Evolutionary conservation across 2,888 invertebrate species (phyloP).

Genomic region (Autographa gamma): DNA sequence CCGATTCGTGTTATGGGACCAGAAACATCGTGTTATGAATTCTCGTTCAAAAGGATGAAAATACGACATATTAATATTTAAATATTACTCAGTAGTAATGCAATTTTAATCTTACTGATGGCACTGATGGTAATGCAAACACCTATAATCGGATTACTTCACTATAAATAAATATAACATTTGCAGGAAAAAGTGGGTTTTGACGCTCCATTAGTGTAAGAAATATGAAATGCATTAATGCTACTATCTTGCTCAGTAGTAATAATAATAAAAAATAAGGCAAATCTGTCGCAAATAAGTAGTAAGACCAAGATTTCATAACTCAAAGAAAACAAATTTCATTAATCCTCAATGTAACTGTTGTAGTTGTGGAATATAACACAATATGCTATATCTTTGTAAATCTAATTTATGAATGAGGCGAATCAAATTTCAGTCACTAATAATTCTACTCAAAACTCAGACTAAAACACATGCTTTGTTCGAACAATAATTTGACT

Average conservation of each 20-base stretch:
- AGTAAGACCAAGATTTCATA: slow-evolving; percentile 27
- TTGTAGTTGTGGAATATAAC: background rate
- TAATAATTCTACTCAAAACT: slow-evolving; percentile 23
- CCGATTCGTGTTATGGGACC: background rate
- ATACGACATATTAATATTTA: too few relatives aligned
- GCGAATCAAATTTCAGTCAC: slow-evolving; percentile 2
- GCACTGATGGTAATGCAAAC: slow-evolving; percentile 32
- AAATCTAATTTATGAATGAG: slow-evolving; percentile 8
- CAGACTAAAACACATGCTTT: slow-evolving; percentile 14
- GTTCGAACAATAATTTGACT: slow-evolving; percentile 38
- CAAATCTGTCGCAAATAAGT: slow-evolving; percentile 23
- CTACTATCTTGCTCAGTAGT: slow-evolving; percentile 23
- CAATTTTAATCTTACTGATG: slow-evolving; percentile 22
- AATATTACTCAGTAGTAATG: slow-evolving; percentile 6
- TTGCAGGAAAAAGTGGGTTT: slow-evolving; percentile 21
- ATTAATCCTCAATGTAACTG: too few relatives aligned
- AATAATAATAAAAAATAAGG: slow-evolving; percentile 38
- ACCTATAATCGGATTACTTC: slow-evolving; percentile 33
- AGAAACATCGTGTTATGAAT: too few relatives aligned
- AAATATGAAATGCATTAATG: slow-evolving; percentile 45
- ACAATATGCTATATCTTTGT: background rate
- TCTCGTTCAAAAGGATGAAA: too few relatives aligned
- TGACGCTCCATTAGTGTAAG: background rate
- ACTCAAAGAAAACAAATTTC: slow-evolving; percentile 21
- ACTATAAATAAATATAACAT: slow-evolving; percentile 42